Evolutionary conservation across 53 echinoderm and acorn worm species (phyloP).

Genomic region (Echinarachnius parma): DNA sequence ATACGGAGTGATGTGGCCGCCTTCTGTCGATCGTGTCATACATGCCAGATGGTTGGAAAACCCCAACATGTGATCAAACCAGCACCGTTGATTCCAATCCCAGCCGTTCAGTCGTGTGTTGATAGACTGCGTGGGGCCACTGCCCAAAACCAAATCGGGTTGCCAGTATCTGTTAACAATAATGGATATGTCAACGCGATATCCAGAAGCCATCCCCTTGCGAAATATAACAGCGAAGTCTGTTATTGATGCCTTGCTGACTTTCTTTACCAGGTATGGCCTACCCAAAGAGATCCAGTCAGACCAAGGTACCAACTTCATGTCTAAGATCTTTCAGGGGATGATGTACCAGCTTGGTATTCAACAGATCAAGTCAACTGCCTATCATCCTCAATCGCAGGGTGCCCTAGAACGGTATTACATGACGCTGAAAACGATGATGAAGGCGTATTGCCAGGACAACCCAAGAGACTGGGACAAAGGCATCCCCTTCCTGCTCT

Average conservation of each 20-base stretch:
- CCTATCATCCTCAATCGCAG: slow-evolving; percentile 57
- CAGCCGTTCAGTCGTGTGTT: slow-evolving; percentile 45
- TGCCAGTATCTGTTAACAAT: slow-evolving; percentile 49
- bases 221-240: slow-evolving; percentile 30
- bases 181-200: slow-evolving; percentile 50
- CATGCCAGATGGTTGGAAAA: slow-evolving; percentile 49
- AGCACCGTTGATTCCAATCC: slow-evolving; percentile 50
- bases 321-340: slow-evolving; percentile 47
- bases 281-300: slow-evolving; percentile 55
- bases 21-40: slow-evolving; percentile 37
- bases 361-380: slow-evolving; percentile 44
- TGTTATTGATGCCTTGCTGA: slow-evolving; percentile 50
- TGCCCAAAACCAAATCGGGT: slow-evolving; percentile 50
- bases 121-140: slow-evolving; percentile 49
- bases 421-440: slow-evolving; percentile 52
- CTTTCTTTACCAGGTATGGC: too few relatives aligned
- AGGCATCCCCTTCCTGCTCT: slow-evolving; percentile 45
- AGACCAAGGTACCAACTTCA: slow-evolving; percentile 62
- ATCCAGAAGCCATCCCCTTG: slow-evolving; percentile 59
- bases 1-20: too few relatives aligned
- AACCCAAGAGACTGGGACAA: slow-evolving; percentile 26
- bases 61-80: slow-evolving; percentile 26
- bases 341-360: slow-evolving; percentile 50
- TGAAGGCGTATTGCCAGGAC: slow-evolving; percentile 6
- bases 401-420: slow-evolving; percentile 55